These are phyloP conservation scores for Papilio helenus DNA, from an alignment of 1,140 invertebrate species.

Conservation along the genomic window DNA sequence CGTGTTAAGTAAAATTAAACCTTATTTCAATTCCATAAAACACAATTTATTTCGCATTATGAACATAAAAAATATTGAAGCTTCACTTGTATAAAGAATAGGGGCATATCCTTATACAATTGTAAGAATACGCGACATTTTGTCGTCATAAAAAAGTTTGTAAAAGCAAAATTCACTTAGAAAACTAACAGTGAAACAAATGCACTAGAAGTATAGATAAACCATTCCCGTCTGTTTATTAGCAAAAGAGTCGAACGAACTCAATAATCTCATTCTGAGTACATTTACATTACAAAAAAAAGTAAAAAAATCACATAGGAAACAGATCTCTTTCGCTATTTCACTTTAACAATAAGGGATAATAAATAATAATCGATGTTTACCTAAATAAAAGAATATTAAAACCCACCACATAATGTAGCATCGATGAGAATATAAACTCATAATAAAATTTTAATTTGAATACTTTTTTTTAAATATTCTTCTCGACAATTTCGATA, in stretches of 20 bases:
- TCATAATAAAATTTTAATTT: no score
- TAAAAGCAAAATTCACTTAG: constrained; percentile 73
- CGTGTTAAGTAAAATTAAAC: no score
- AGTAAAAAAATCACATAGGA: constrained; percentile 68
- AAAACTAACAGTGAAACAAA: constrained; percentile 74
- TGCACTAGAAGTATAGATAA: constrained; percentile 70
- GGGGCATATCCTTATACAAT: not conserved
- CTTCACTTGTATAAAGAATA: not conserved
- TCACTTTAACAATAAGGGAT: constrained; percentile 16
- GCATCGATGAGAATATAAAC: not conserved
- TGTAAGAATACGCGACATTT: not conserved
- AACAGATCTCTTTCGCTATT: constrained; percentile 68
- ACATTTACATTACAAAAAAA: constrained; percentile 62
- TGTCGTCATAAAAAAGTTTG: constrained; percentile 39
- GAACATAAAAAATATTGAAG: not conserved
- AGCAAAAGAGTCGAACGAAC: constrained; percentile 60
- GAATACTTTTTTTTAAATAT: no score
- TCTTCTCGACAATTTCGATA: not conserved
- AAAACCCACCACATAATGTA: not conserved
- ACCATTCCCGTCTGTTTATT: constrained; percentile 42
- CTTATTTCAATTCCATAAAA: no score
- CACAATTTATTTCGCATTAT: no score
- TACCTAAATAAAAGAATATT: not conserved
- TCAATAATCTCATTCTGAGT: constrained; percentile 79
- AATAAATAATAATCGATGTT: constrained; percentile 3